Percentiles rank a stretch among this genome's conserved stretches.
Conservation (phyloP, 1,140 invertebrate genomes). For the Drosophila murphyi region DNA sequence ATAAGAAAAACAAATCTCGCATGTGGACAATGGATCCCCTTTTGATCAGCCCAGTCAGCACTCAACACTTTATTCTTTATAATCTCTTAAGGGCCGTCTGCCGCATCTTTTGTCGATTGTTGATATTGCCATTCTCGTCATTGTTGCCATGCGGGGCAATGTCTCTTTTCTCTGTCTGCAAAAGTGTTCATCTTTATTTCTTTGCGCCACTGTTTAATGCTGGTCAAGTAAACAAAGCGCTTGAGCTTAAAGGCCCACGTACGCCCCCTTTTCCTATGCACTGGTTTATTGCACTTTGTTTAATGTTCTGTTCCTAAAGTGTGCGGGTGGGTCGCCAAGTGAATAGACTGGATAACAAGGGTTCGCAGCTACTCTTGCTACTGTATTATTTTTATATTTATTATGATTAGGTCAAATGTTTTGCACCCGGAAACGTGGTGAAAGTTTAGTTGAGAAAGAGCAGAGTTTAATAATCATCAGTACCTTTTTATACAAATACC, state of each 20-base stretch:
- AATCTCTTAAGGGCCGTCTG: conserved; percentile 72
- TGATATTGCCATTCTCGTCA: conserved; percentile 46
- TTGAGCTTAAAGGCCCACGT: conserved; percentile 52
- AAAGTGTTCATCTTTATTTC: conserved; percentile 1
- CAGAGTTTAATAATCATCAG: neutral
- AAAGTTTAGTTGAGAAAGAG: no score
- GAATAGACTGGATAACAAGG: conserved; percentile 28
- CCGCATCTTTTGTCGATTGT: conserved; percentile 61
- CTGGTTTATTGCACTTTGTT: conserved; percentile 51
- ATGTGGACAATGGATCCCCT: neutral
- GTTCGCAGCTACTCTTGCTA: neutral
- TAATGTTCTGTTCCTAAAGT: conserved; percentile 40
- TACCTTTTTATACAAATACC: neutral
- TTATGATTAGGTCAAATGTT: conserved; percentile 8
- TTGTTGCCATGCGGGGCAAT: conserved; percentile 40
- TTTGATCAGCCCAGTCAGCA: neutral
- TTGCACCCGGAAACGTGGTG: neutral
- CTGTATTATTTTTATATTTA: neutral
- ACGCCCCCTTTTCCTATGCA: conserved; percentile 10
- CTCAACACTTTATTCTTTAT: conserved; percentile 56
- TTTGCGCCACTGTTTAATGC: conserved; percentile 25
- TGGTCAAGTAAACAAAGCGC: conserved; percentile 56
- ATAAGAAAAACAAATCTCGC: conserved; percentile 3
- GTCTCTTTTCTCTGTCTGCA: conserved; percentile 22
- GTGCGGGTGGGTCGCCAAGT: conserved; percentile 13